Percentiles rank a stretch among this genome's conserved stretches.
phyloP scores from a whole-genome alignment of 1,140 invertebrate species.

The Zaprionus camerounensis region DNA sequence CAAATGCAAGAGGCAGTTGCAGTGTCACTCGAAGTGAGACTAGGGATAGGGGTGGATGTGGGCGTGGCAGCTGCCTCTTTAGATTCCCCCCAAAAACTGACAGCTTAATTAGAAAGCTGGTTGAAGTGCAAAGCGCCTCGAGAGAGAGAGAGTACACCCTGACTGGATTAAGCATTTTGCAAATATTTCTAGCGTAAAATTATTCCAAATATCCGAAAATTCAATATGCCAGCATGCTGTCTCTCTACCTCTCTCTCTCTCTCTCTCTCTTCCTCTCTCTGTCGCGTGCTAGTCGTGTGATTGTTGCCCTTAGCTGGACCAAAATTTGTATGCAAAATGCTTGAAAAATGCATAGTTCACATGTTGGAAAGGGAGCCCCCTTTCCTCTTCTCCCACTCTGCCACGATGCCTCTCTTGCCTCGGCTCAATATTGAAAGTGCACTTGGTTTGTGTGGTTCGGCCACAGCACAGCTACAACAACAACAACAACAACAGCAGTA shows the following conservation, averaged over 20 bases:
- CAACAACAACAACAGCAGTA: conserved; percentile 21
- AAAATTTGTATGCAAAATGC: conserved; percentile 63
- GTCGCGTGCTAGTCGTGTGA: neutral
- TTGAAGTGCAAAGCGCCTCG: neutral
- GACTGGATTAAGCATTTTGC: conserved; percentile 25
- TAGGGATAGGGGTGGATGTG: neutral
- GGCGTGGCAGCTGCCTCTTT: neutral
- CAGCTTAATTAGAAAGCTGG: conserved; percentile 5
- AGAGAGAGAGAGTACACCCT: neutral
- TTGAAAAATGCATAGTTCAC: conserved; percentile 59
- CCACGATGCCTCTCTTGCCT: neutral
- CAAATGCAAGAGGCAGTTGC: neutral
- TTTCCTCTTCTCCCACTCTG: neutral
- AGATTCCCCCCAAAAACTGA: neutral
- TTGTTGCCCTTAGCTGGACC: conserved; percentile 24
- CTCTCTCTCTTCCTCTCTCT: neutral
- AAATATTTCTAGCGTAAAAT: conserved; percentile 21
- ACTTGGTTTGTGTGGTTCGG: conserved; percentile 60
- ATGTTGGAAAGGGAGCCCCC: conserved; percentile 23
- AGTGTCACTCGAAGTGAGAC: too few species aligned
- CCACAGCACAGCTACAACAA: conserved; percentile 31
- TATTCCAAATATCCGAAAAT: conserved; percentile 46
- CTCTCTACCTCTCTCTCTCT: neutral
- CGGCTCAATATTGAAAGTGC: conserved; percentile 62
- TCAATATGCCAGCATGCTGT: conserved; percentile 18